Evolutionary conservation across 1,140 invertebrate genomes (phyloP), one percentile per base, ranked within the genome.

Genomic region (Zaprionus nigranus): DNA sequence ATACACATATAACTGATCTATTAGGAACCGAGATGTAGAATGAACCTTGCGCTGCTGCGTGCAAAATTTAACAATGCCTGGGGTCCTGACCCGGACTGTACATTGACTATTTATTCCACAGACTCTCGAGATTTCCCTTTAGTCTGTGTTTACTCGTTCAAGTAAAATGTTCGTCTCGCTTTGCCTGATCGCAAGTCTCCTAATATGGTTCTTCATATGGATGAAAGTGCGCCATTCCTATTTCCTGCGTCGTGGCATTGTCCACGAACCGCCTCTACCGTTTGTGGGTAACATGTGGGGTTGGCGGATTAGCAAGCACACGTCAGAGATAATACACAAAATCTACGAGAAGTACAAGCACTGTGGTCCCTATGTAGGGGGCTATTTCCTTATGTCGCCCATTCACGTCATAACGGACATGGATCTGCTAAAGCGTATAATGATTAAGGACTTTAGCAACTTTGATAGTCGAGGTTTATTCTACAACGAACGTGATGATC

Each of bases 361-460:
- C 24, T 46, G 22, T 20, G 79, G 67, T 12, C 82, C 85, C 2
- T 70, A 77, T 62, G 46, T 70, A 7, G 85, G 85, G 0, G 30
- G 68, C 2, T 85, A 77, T 40, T 81, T 76, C 36, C 51, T 76
- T 1, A 13, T 77, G 17, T 40, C 26, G 9, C 74, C 71, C 1
- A 34, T 56, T 1, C 74, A 62, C 22, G 34, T 88, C 4, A 26
- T 86, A 0, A 51, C 66, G 46, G 94, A 96, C 84, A 93, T 94
- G 15, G 93, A 95, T n/a, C 78, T 96, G 0, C 93, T 96, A 0
- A 95, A 95, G 78, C 83, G 93, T 15, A 92, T 96, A 4, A 75
- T 95, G 24, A 93, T 94, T 3, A 94, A 94, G 78, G 94, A 95
- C 79, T 95, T 95, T 61, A 71, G 90, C 15, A 75, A 92, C 36